Base-by-base conservation (phyloP, 2,888 invertebrate genomes). In the Ophraella communa region DNA sequence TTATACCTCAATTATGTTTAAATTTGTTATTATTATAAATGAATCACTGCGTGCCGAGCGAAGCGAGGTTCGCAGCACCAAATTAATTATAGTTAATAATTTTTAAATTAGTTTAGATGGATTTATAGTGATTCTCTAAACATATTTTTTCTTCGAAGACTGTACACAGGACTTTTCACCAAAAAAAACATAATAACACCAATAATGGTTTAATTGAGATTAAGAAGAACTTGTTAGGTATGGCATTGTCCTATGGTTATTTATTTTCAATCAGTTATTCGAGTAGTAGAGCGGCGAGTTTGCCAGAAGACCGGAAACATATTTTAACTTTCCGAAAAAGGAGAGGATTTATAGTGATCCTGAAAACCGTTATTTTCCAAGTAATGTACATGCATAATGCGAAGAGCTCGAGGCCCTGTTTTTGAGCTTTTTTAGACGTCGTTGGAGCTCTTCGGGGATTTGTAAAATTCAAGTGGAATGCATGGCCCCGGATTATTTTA, bases 301-400 rank as follows among this genome's bases (percentile, higher is more conserved):
- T 10, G 49, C 39, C 23, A 24, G 21, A 58, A 24, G 47, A 58
- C 35, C 58, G 49, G 30, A 42, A 62, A 51, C 55, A 62, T 61
- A 65, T 65, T 61, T 57, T 53, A 65, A 56, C 61, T 56, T 61
- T 61, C 56, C 57, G 49, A n/a, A n/a, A n/a, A 52, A 33, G 57
- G 58, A 18, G 39, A 65, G 65, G 62, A 57, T 65, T 65, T 65
- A 65, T 62, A 54, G 49, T 58, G 45, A 58, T 65, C 62, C 62
- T 47, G 54, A 53, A 45, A 53, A 62, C 62, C 58, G 65, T 65
- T 62, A 61, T 65, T 61, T 57, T 52, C 42, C 39, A 57, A 61
- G 53, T 62, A 64, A 64, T 64, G 60, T 64, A 64, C 64, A 64
- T 64, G 64, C 60, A 58, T 58, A 49, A 62, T 65, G 54, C 65